Evolutionary conservation across 35 echinoderm and acorn worm genomes (phyloP).

Genomic region (Ophiothrix spiculata): DNA sequence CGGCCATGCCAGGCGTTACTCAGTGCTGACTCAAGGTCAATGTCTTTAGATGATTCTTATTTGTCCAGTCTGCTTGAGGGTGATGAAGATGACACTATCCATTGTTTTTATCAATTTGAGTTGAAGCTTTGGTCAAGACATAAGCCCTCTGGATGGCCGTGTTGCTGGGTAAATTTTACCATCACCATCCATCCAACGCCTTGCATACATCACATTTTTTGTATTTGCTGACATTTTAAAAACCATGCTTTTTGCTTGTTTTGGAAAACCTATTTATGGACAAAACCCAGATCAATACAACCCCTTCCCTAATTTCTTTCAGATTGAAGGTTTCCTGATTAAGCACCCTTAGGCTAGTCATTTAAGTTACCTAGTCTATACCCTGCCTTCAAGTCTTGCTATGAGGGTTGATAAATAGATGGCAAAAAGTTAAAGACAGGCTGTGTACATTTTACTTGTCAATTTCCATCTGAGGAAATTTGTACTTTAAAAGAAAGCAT

Average conservation of each 20-base stretch:
- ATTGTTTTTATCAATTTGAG: not conserved
- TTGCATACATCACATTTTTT: not conserved
- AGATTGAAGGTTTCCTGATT: not conserved
- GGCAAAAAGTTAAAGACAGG: slow-evolving; percentile 3
- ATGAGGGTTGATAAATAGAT: not conserved
- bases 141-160: not conserved
- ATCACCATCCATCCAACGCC: not conserved
- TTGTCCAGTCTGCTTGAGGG: not conserved
- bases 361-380: not conserved
- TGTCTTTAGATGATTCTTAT: not conserved
- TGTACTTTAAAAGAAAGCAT: not conserved
- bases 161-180: not conserved
- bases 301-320: not conserved
- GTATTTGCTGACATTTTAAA: not conserved
- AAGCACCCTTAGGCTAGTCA: not conserved
- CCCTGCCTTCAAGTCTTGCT: not conserved
- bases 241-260: not conserved
- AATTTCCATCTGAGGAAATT: not conserved
- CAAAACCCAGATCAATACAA: not conserved
- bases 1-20: slow-evolving; percentile 1
- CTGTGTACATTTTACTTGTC: slow-evolving; percentile 9
- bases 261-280: slow-evolving; percentile 1
- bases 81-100: not conserved
- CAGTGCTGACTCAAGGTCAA: not conserved
- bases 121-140: not conserved